phyloP scores from a whole-genome alignment of 2,113 vertebrate species.

The Megaleporinus macrocephalus region DNA sequence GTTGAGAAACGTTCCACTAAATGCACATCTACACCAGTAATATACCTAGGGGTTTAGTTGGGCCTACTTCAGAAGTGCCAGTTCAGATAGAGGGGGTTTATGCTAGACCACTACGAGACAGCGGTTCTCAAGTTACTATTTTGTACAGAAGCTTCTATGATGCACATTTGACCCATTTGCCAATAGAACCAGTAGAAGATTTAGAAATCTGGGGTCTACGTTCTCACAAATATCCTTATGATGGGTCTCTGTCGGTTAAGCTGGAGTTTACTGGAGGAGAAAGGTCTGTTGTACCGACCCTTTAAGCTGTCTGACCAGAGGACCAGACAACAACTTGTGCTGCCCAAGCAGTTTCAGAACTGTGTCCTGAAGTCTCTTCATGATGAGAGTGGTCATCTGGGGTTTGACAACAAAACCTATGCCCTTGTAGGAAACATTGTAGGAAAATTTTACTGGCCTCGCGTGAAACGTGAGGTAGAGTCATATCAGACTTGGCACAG shows the following conservation, averaged over 20 bases:
- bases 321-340: not conserved
- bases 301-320: not conserved
- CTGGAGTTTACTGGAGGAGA: not conserved
- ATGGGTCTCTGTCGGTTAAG: too few species aligned
- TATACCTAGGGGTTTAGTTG: not conserved
- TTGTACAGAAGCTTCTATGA: too few species aligned
- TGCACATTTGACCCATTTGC: too few species aligned
- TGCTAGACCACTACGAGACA: too few species aligned
- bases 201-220: too few species aligned
- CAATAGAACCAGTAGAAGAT: too few species aligned
- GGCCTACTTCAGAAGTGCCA: too few species aligned
- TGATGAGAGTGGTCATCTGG: constrained; percentile 14
- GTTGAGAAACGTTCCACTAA: constrained; percentile 6
- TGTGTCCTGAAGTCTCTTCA: not conserved
- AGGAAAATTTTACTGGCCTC: not conserved
- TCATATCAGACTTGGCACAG: not conserved
- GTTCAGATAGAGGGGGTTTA: too few species aligned
- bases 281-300: not conserved
- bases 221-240: too few species aligned
- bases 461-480: constrained; percentile 3
- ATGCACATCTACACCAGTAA: too few species aligned
- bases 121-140: too few species aligned
- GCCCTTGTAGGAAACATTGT: not conserved
- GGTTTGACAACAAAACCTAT: constrained; percentile 21
- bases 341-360: not conserved